These are phyloP conservation scores for Pelvicachromis taeniatus DNA, from an alignment of 2,113 vertebrate species.

Conservation along the genomic window DNA sequence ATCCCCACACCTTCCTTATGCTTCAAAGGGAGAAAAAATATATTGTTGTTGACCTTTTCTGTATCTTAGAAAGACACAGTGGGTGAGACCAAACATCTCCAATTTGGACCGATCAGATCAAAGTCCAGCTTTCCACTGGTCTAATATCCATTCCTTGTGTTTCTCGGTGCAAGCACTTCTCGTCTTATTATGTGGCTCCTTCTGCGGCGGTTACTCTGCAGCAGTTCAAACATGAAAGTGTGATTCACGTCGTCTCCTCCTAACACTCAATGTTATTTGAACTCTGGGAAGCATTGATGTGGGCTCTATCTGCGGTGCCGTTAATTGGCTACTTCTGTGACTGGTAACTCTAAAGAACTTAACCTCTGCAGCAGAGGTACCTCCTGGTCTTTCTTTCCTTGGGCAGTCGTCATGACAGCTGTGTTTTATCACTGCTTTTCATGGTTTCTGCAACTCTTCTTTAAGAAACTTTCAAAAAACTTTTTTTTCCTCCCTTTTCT, in stretches of 20 bases:
- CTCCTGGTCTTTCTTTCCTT: neutral
- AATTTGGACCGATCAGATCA: neutral
- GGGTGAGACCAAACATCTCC: neutral
- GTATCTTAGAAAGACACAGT: neutral
- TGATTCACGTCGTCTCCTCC: neutral
- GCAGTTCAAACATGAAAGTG: neutral
- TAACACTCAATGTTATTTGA: neutral
- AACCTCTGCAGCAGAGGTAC: neutral
- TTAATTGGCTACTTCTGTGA: neutral
- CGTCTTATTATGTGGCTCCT: neutral
- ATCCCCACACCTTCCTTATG: neutral
- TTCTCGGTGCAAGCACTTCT: neutral
- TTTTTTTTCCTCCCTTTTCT: neutral
- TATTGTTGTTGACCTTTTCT: neutral
- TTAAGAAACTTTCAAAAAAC: neutral
- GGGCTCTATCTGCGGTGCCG: neutral
- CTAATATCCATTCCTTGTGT: neutral
- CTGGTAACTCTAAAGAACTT: neutral
- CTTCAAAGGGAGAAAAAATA: neutral
- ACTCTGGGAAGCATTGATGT: neutral
- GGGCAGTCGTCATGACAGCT: neutral
- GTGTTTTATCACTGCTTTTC: neutral
- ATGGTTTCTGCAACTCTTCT: neutral
- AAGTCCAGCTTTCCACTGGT: neutral
- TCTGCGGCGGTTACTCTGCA: neutral